Base-by-base conservation (phyloP, 2,888 invertebrate genomes). In the Mallateleia sp. region DNA sequence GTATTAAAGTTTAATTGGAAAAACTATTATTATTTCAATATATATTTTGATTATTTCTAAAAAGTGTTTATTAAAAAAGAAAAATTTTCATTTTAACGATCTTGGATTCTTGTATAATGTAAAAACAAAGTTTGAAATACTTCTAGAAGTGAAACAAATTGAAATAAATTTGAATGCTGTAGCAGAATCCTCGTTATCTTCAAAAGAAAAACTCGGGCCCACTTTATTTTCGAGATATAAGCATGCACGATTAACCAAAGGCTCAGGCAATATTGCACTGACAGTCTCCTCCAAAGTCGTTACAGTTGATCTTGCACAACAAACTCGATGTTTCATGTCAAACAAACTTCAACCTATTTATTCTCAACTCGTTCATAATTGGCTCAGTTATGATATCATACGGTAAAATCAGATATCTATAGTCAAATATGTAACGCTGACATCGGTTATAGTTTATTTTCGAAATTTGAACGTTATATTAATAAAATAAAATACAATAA, bases 261-360 rank as follows among this genome's bases (percentile, higher is more conserved):
- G 50, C 38, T 64, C 64, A 64, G 62, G 38, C 54, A 64, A 75
- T 75, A 64, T 75, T 42, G 54, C 9, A n/a, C 64, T 75, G 54
- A 47, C 52, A 52, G 34, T 60, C 60, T 60, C 62, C 60, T 60
- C 50, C 14, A 62, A 62, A 74, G 74, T 74, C 25, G 32, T 47
- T 60, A 14, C 72, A 72, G 72, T 72, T 58, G 72, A 60, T 72
- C 54, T 72, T 60, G 24, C 62, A 74, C 60, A 50, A 74, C 74
- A 50, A 74, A 62, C 54, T 60, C 60, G 32, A 50, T 62, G 54
- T 75, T 75, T 75, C 54, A 62, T 64, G 64, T 64, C 62, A 64
- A 75, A 64, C 64, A 50, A 75, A 75, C 50, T 75, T 62, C 50
- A 64, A 22, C 28, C 42, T 71, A 47, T 56, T 71, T 42, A 71